Conservation (phyloP, 1,140 invertebrate genomes). For the Oedothorax gibbosus region DNA sequence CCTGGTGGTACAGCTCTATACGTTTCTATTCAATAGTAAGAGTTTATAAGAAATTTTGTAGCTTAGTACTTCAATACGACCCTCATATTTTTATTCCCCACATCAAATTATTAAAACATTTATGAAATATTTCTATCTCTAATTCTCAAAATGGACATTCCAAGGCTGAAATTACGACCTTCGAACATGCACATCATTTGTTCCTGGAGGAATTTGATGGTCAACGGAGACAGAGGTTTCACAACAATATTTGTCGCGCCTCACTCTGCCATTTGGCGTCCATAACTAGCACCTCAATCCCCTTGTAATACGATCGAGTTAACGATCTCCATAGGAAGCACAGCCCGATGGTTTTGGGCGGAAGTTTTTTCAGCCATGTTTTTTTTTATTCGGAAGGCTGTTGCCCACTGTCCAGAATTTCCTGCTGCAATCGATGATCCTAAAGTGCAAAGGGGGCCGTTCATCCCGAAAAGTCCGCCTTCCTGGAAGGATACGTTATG, state of each 20-base stretch:
- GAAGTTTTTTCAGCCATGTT: conserved; percentile 44
- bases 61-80: too few species aligned
- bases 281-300: conserved; percentile 18
- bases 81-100: too few species aligned
- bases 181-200: too few species aligned
- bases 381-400: conserved; percentile 28
- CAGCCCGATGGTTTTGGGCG: conserved; percentile 31
- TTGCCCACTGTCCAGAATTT: conserved; percentile 10
- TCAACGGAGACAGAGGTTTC: neutral
- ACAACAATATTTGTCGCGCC: neutral
- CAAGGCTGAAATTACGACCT: too few species aligned
- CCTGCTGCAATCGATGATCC: conserved; percentile 37
- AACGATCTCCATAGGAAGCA: conserved; percentile 51
- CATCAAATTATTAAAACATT: too few species aligned
- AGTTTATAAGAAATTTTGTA: too few species aligned
- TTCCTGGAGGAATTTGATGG: neutral
- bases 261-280: neutral
- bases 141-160: too few species aligned
- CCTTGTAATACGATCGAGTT: conserved; percentile 32
- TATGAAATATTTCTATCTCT: too few species aligned
- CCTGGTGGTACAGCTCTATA: too few species aligned
- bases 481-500: conserved; percentile 7
- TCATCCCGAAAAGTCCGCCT: conserved; percentile 28
- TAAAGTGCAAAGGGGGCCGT: conserved; percentile 13
- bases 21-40: too few species aligned